Conservation (phyloP, 2,888 invertebrate species). For the Spilarctia lutea region DNA sequence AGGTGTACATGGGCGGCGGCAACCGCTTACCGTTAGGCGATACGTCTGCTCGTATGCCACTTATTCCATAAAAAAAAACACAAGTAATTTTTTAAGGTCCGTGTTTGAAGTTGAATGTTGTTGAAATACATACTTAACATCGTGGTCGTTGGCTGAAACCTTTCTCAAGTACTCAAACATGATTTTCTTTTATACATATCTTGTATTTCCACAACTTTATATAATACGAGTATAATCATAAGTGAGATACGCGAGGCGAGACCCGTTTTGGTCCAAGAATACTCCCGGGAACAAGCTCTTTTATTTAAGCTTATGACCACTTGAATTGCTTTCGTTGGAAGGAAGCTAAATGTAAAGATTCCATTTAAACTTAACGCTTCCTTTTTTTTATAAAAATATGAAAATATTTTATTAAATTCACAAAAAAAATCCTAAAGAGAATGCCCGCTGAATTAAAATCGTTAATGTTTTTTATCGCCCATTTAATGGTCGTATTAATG, state of each 20-base stretch:
- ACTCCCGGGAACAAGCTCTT: not conserved
- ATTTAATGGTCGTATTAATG: conserved; percentile 36
- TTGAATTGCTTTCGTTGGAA: not conserved
- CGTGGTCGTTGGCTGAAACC: not conserved
- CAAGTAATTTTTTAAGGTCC: too few relatives aligned
- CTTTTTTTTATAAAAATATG: not conserved
- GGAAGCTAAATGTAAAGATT: not conserved
- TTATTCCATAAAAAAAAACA: too few relatives aligned
- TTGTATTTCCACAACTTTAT: not conserved
- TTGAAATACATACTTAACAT: too few relatives aligned
- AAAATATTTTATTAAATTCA: not conserved
- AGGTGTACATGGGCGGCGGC: too few relatives aligned
- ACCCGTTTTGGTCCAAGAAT: not conserved
- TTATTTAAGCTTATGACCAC: conserved; percentile 1
- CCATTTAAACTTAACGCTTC: not conserved
- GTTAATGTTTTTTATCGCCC: conserved; percentile 43
- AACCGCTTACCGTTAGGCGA: too few relatives aligned
- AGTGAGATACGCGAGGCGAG: not conserved
- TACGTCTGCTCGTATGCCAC: too few relatives aligned
- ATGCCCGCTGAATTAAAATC: conserved; percentile 43
- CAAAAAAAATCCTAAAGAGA: conserved; percentile 12
- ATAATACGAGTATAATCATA: not conserved
- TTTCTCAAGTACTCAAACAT: not conserved
- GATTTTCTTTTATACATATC: not conserved
- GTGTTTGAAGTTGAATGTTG: too few relatives aligned